Evolutionary conservation across 1,140 invertebrate species (phyloP), one percentile per base, ranked within the genome.

Genomic region (Neuroterus valhalla): DNA sequence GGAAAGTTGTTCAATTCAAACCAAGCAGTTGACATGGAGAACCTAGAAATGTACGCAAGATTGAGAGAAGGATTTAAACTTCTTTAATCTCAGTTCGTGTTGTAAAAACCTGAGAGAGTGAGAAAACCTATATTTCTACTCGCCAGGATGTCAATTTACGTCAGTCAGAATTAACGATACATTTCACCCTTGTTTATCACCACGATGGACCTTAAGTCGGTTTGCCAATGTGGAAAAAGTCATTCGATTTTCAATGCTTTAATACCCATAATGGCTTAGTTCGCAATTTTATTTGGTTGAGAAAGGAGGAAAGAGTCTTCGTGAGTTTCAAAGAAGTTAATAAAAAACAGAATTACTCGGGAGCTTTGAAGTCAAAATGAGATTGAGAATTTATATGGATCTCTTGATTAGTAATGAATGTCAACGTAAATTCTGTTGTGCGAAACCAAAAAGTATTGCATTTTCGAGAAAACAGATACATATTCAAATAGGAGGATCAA

Each of bases 161-260:
- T 52, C 50, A 52, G 50, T 52, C 50, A 52, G 21, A 52, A 52
- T 52, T 52, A 52, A 52, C 50, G 50, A 12, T 52, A 19, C 19
- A 52, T 52, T 52, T 11, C 19, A 52, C 10, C 6, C 8, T 8
- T 52, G 17, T 52, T 52, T 52, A 52, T 52, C 19, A 52, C 50
- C 50, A 21, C 50, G 19, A 52, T 21, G 17, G 21, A 52, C 50
- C 10, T 52, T 21, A n/a, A n/a, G 50, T 52, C 21, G 21, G 19
- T 11, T 19, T 23, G 12, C 3, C 21, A 52, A 23, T 23, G 17
- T 52, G 50, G 50, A 52, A 52, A 52, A 52, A 52, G 17, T 52
- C 17, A 52, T 52, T 52, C 23, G 19, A 3, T 8, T 19, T 52
- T 23, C 19, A 52, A 21, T 52, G 21, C 21, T 52, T 52, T 52